A percentile compares a stretch with the other conserved stretches of the same genome.
phyloP scores from a whole-genome alignment of 2,888 invertebrate genomes.

The Ornithoptera alexandrae region DNA sequence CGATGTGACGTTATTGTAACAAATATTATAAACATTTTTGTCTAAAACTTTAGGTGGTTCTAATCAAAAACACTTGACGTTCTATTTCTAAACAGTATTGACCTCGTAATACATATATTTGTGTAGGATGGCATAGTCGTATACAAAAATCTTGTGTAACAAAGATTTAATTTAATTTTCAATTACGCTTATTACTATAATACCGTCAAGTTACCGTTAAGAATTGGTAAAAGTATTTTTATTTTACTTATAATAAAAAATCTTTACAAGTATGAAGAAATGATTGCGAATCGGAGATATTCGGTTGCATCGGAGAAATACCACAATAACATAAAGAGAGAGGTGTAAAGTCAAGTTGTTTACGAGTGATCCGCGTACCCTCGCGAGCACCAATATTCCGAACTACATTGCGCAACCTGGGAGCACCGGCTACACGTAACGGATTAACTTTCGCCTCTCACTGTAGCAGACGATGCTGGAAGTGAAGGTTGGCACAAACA shows the following conservation, averaged over 20 bases:
- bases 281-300: neutral
- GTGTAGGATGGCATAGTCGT: neutral
- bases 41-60: neutral
- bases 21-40: neutral
- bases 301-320: slow-evolving; percentile 6
- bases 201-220: neutral
- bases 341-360: slow-evolving; percentile 31
- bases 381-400: slow-evolving; percentile 38
- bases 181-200: too few species aligned
- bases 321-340: slow-evolving; percentile 26
- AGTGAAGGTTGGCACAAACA: slow-evolving; percentile 18
- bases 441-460: slow-evolving; percentile 61
- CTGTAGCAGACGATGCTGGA: slow-evolving; percentile 48
- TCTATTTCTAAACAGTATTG: neutral
- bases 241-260: neutral
- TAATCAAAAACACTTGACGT: neutral
- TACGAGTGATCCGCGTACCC: slow-evolving; percentile 27
- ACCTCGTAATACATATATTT: neutral
- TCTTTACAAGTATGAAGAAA: neutral
- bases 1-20: too few species aligned
- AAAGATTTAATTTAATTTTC: too few species aligned
- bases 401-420: slow-evolving; percentile 47
- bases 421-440: slow-evolving; percentile 41
- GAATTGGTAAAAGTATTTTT: neutral
- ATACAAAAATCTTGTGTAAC: neutral